Evolutionary conservation across 2,113 vertebrate genomes (phyloP), one percentile per base, ranked within the genome.

Genomic region (Indicator maculatus): DNA sequence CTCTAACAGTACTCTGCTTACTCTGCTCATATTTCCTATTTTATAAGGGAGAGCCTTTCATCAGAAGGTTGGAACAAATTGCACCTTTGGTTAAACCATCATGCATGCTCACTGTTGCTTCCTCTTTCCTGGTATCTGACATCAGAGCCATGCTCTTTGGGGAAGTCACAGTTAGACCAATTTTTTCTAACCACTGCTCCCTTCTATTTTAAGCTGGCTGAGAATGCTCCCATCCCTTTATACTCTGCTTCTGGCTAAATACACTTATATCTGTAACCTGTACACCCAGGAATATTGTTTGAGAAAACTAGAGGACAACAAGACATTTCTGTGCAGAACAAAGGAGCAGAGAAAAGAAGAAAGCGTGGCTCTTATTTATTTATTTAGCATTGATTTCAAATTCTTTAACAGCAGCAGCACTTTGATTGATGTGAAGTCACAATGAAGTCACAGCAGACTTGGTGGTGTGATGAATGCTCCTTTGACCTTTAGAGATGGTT

Each of bases 31-130:
- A 41, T 93, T 96, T 96, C 90, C 63, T 86, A 44, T 95, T 94
- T 84, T 90, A 86, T 80, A 90, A 44, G 55, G 73, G 85, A 93
- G 39, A 67, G 83, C 27, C 70, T 90, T 90, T 96, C 91, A 93
- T 92, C 83, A 90, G 95, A 96, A 95, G 90, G 86, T 74, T 95
- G 94, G 90, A 96, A 93, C 83, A 95, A 90, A 95, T 7, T 93
- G 86, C 92, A 89, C 74, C 83, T 96, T 93, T 87, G 95, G 92
- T 96, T 95, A 95, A 95, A 74, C 82, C 87, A 80, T 91, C 58
- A 47, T 64, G 77, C 80, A 66, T 31, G 31, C 73, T 91, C 90
- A 88, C 50, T 9, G 9, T 84, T 63, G 50, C 69, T 90, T 95
- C 88, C 93, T 96, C 83, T 88, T 91, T 93, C 77, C 92, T 72